A percentile compares a stretch with the other conserved stretches of the same genome.
These are phyloP conservation scores for Drosophila koepferae DNA, from an alignment of 2,888 invertebrate genomes.

Conservation along the genomic window DNA sequence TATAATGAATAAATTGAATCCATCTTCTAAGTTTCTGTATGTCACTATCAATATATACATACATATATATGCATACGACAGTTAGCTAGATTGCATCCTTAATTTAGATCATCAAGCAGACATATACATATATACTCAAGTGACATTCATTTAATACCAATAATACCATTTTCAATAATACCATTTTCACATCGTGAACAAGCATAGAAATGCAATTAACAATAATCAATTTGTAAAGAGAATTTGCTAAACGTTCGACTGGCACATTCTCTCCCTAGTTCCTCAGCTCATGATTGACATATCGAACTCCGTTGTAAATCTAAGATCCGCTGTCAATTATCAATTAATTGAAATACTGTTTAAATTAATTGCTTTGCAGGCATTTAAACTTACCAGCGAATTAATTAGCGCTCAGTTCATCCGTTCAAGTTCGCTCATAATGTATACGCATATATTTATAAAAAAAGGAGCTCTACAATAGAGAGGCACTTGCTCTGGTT, in stretches of 20 bases:
- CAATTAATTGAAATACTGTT: conserved; percentile 3
- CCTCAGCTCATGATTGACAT: background rate
- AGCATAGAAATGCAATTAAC: background rate
- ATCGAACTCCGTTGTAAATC: background rate
- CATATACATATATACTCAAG: too few species aligned
- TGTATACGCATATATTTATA: conserved; percentile 3
- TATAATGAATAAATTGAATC: too few species aligned
- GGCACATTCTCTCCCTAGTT: background rate
- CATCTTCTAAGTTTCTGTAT: too few species aligned
- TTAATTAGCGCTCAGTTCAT: conserved; percentile 1
- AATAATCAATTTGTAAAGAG: background rate
- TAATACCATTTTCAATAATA: too few species aligned
- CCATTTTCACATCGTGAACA: background rate
- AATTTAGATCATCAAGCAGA: too few species aligned
- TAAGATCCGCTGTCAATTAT: background rate
- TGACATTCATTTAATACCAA: too few species aligned
- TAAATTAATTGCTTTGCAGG: background rate
- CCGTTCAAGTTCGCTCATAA: background rate
- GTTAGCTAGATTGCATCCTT: too few species aligned
- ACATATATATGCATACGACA: too few species aligned
- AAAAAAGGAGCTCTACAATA: conserved; percentile 9
- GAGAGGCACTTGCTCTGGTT: conserved; percentile 16
- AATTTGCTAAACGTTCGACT: background rate
- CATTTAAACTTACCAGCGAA: background rate
- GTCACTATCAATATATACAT: too few species aligned